phyloP scores from a whole-genome alignment of 2,113 vertebrate genomes.

The Stictonetta naevosa region DNA sequence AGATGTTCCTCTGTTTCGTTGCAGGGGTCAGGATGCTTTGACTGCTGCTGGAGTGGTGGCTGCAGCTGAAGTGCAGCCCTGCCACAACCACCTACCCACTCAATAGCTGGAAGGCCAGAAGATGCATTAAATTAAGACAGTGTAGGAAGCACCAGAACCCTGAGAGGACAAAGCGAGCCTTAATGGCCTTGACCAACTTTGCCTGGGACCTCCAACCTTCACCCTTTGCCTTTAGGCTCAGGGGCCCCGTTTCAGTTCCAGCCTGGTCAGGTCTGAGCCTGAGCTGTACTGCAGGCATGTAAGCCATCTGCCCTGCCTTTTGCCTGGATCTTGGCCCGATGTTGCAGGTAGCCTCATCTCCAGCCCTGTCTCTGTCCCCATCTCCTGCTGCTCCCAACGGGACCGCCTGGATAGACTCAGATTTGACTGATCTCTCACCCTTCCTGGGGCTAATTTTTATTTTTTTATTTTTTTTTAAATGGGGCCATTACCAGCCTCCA shows the following conservation, averaged over 20 bases:
- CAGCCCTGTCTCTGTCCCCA: not conserved
- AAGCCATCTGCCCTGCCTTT: not conserved
- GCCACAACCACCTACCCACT: not conserved
- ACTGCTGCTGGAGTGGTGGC: too few relatives aligned
- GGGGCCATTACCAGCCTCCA: not conserved
- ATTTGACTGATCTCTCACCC: not conserved
- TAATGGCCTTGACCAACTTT: too few relatives aligned
- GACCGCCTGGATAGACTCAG: rapidly evolving
- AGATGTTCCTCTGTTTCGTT: too few relatives aligned
- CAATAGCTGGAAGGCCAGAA: not conserved
- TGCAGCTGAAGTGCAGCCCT: too few relatives aligned
- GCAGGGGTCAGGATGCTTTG: too few relatives aligned
- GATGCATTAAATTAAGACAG: not conserved
- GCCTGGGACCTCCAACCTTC: too few relatives aligned
- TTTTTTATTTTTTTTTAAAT: too few relatives aligned
- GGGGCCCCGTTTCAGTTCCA: not conserved
- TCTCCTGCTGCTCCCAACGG: not conserved
- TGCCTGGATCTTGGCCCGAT: not conserved
- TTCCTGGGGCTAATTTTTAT: not conserved
- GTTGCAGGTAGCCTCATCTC: not conserved
- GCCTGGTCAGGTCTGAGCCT: not conserved
- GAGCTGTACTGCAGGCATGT: rapidly evolving
- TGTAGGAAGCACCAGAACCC: not conserved
- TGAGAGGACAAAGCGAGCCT: too few relatives aligned
- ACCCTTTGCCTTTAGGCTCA: not conserved